Conservation (phyloP, 2,888 invertebrate genomes). For the Hydropsyche betteni region DNA sequence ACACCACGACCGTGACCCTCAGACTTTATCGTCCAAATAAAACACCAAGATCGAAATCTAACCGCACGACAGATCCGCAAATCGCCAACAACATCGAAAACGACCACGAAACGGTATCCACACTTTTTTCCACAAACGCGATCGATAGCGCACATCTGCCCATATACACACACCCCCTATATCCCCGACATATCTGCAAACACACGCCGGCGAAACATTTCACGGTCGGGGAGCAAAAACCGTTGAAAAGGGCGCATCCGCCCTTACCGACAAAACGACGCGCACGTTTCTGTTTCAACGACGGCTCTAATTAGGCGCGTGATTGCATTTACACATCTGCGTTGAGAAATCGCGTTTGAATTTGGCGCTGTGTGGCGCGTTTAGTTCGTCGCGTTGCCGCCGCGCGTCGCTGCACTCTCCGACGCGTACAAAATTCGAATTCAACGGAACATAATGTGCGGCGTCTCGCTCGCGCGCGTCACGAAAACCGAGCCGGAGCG, state of each 20-base stretch:
- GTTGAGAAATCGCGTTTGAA: slow-evolving; percentile 5
- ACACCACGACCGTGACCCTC: neutral
- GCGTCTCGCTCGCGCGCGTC: slow-evolving; percentile 7
- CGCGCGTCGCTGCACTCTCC: neutral
- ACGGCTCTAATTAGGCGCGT: neutral
- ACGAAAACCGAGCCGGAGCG: neutral
- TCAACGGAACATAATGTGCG: neutral
- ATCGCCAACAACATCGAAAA: too few species aligned
- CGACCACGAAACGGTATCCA: neutral
- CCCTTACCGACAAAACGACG: too few species aligned
- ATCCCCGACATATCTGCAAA: too few species aligned
- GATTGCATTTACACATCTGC: neutral
- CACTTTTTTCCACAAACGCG: neutral
- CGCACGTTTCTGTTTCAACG: too few species aligned
- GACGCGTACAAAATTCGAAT: neutral
- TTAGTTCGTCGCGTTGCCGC: slow-evolving; percentile 5
- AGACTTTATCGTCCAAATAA: neutral
- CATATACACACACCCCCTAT: neutral
- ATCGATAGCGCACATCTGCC: slow-evolving; percentile 33
- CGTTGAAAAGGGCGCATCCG: slow-evolving; percentile 29
- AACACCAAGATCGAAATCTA: neutral
- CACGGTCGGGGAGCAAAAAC: slow-evolving; percentile 9
- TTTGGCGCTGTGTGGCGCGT: slow-evolving; percentile 8
- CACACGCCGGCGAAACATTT: neutral
- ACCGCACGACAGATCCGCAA: neutral